Evolutionary conservation across 2,888 invertebrate genomes (phyloP).

Genomic region (Conistra vaccinii): DNA sequence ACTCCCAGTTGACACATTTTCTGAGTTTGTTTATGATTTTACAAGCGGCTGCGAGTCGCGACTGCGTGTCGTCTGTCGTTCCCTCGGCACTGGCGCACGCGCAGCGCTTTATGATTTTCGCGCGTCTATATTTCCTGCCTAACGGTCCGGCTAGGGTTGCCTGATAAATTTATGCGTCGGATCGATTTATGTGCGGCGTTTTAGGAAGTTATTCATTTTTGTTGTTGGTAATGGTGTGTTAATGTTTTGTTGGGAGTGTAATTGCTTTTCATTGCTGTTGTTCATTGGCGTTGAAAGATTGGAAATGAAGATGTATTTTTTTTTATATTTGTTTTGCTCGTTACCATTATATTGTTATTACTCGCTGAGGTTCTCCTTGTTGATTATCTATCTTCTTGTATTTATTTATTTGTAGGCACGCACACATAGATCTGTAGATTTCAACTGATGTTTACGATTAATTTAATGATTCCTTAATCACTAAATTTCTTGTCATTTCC

Average conservation of each 20-base stretch:
- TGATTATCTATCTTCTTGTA: no score
- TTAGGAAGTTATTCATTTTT: slow-evolving; percentile 56
- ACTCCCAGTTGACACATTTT: slow-evolving; percentile 61
- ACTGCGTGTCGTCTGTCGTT: slow-evolving; percentile 68
- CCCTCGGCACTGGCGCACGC: slow-evolving; percentile 64
- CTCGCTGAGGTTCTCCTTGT: background rate
- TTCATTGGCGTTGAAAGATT: background rate
- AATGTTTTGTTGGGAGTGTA: slow-evolving; percentile 30
- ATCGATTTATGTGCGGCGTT: slow-evolving; percentile 58
- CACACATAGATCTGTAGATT: background rate
- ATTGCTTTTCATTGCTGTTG: slow-evolving; percentile 6
- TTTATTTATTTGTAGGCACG: background rate
- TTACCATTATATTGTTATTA: background rate
- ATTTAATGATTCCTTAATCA: background rate
- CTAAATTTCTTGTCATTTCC: background rate
- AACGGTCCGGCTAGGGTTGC: slow-evolving; percentile 77
- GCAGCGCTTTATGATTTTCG: slow-evolving; percentile 82
- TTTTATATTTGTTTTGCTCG: background rate
- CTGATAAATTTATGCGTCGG: slow-evolving; percentile 73
- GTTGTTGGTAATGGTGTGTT: slow-evolving; percentile 27
- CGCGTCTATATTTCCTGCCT: slow-evolving; percentile 80
- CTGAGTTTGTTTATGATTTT: slow-evolving; percentile 68
- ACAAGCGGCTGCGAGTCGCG: slow-evolving; percentile 58
- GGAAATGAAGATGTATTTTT: background rate
- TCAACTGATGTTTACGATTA: background rate